Evolutionary conservation across 2,113 vertebrate genomes (phyloP), one percentile per base, ranked within the genome.

Genomic region (Euleptes europaea): DNA sequence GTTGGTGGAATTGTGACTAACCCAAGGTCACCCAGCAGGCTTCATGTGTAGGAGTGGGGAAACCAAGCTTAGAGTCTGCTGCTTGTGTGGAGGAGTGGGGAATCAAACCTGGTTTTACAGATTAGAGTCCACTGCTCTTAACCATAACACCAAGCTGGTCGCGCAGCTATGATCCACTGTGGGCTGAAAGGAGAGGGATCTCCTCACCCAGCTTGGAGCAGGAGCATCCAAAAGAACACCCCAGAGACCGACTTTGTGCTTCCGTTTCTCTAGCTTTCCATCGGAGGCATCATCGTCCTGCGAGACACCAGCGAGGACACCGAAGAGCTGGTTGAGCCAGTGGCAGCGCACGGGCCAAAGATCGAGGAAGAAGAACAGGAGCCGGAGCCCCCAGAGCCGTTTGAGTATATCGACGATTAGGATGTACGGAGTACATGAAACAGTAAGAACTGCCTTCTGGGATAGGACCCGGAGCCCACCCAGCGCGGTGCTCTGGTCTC

Each of bases 291-390:
- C 95, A 99, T 99, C 92, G 99, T 99, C 91, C 96, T 99, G 93
- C 98, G 97, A 91, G 99, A 99, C 91, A 99, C 98, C 92, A 99
- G 98, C 33, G 98, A 98, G 93, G 98, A 99, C 81, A 96, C 96
- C 77, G 99, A 99, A 92, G 98, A 99, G 92, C 97, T 99, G 74
- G 99, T 99, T 87, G 98, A 99, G 94, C 97, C 99, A 0, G 98
- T 99, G 89, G 98, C 98, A 2, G 99, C 99, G 78, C 98, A 99
- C 0, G 99, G 98, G 85, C 99, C 98, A 0, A 99, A 99, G 94
- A 99, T 99, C 0, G 98, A 99, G 91, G 98, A 99, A 88, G 99
- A 99, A 69, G 98, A 99, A 78, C 98, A 99, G 93, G 98, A 99
- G 91, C 98, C 98, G 0, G 99, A 99, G 88, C 97, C 98, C 4